Evolutionary conservation across 2,797 vertebrate species (phyloP).

Genomic region (Betta splendens): DNA sequence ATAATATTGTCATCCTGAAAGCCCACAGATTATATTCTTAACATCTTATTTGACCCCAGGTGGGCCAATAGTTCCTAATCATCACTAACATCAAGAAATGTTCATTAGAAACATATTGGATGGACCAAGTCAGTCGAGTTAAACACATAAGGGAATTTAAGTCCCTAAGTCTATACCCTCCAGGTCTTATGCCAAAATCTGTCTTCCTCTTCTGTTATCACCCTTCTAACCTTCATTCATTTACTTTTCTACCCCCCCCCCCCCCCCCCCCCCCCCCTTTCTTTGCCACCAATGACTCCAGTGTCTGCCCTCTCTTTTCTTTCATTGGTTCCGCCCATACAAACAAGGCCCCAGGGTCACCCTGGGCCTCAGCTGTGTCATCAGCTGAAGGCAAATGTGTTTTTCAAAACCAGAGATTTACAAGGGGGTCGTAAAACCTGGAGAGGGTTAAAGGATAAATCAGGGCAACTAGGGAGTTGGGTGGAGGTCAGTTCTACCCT

Average conservation of each 20-base stretch:
- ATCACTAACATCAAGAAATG: conserved; percentile 40
- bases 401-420: conserved; percentile 44
- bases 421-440: background rate
- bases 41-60: conserved; percentile 58
- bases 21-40: conserved; percentile 34
- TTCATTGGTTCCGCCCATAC: conserved; percentile 16
- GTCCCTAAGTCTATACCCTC: conserved; percentile 2
- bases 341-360: conserved; percentile 26
- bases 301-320: conserved; percentile 41
- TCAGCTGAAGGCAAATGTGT: conserved; percentile 38
- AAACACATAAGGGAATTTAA: conserved; percentile 14
- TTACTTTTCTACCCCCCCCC: conserved; percentile 16
- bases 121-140: conserved; percentile 26
- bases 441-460: conserved; percentile 30
- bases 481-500: conserved; percentile 55
- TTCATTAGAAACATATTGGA: conserved; percentile 29
- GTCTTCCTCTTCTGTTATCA: conserved; percentile 11
- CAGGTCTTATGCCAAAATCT: conserved; percentile 27
- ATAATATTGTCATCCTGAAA: conserved; percentile 41
- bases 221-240: conserved; percentile 25
- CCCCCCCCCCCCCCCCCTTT: conserved; percentile 6
- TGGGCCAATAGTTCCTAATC: conserved; percentile 45
- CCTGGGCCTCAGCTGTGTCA: conserved; percentile 39
- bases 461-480: conserved; percentile 42
- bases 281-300: conserved; percentile 25